phyloP scores from a whole-genome alignment of 2,113 vertebrate species.

The Takifugu bimaculatus region DNA sequence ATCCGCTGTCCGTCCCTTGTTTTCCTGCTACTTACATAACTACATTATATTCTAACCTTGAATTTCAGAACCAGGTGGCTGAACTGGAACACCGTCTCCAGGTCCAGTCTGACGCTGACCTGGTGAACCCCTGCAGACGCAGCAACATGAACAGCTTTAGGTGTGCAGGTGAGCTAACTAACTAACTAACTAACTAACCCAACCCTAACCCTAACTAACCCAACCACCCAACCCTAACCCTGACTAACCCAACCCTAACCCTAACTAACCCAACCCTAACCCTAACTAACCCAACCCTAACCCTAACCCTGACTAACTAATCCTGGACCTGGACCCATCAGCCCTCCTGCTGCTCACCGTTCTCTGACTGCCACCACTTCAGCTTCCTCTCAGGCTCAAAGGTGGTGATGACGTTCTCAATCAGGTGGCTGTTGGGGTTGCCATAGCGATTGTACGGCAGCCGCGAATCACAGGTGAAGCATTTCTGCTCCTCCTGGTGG shows the following conservation, averaged over 20 bases:
- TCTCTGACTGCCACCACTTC: conserved; percentile 92
- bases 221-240: neutral
- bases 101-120: conserved; percentile 84
- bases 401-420: conserved; percentile 82
- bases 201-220: too few relatives aligned
- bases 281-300: too few relatives aligned
- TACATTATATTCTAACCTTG: conserved; percentile 74
- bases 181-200: too few relatives aligned
- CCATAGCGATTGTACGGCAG: conserved; percentile 69
- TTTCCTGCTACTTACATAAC: neutral
- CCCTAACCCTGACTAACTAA: neutral
- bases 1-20: neutral
- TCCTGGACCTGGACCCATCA: neutral
- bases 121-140: conserved; percentile 77
- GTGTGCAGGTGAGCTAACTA: neutral
- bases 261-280: too few relatives aligned
- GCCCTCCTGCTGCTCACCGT: conserved; percentile 64
- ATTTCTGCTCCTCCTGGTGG: conserved; percentile 81
- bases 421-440: conserved; percentile 79
- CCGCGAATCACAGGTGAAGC: conserved; percentile 85
- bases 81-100: conserved; percentile 87
- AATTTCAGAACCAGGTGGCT: conserved; percentile 89
- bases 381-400: conserved; percentile 78
- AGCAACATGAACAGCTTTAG: neutral
- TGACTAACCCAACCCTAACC: too few relatives aligned